Evolutionary conservation across 2,113 vertebrate genomes (phyloP).

Genomic region (Eurystomus gularis): DNA sequence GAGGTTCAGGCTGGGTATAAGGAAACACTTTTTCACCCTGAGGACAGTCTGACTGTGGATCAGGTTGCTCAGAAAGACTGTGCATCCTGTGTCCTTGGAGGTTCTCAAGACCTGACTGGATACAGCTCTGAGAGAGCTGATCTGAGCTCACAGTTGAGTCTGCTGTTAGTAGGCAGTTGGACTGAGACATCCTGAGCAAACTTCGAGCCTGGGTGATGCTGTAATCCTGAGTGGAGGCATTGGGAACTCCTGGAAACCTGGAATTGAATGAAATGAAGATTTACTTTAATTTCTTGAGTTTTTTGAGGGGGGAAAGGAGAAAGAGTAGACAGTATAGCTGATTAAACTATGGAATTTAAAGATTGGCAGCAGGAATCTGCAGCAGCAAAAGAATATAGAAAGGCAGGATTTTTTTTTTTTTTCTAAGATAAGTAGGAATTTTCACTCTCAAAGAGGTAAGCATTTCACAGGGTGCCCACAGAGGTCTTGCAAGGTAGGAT

Average conservation of each 20-base stretch:
- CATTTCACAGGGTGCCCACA: background rate
- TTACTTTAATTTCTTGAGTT: background rate
- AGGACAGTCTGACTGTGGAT: background rate
- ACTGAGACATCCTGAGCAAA: background rate
- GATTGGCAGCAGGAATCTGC: background rate
- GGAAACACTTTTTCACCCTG: background rate
- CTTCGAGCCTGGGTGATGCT: background rate
- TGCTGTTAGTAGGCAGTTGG: background rate
- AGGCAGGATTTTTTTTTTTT: background rate
- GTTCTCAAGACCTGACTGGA: background rate
- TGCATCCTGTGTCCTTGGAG: background rate
- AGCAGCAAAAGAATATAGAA: background rate
- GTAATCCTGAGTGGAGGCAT: background rate
- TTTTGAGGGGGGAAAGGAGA: background rate
- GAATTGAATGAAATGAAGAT: background rate
- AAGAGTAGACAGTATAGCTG: background rate
- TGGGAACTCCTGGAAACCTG: background rate
- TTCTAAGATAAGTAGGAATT: background rate
- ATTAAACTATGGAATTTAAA: background rate
- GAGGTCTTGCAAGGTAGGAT: background rate
- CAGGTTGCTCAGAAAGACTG: background rate
- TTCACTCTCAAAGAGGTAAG: background rate
- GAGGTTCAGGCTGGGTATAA: background rate
- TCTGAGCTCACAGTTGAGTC: background rate
- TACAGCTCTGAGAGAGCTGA: background rate